Conservation (phyloP, 2,888 invertebrate genomes). For the Tachina lurida region DNA sequence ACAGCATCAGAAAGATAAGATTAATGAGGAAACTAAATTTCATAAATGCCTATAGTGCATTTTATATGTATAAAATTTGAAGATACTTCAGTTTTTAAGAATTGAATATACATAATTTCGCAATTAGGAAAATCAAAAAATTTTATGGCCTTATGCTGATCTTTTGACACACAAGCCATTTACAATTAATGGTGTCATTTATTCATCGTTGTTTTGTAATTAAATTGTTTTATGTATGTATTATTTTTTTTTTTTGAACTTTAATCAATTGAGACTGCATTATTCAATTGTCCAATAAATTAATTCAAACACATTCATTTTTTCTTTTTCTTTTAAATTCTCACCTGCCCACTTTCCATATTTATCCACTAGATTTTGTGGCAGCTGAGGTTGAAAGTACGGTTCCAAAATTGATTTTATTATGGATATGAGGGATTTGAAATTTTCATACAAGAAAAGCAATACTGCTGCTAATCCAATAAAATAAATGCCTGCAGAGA, state of each 20-base stretch:
- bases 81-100: too few species aligned
- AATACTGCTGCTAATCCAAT: conserved; percentile 76
- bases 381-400: conserved; percentile 86
- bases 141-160: not conserved
- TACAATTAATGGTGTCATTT: not conserved
- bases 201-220: not conserved
- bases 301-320: conserved; percentile 2
- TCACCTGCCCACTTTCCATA: conserved; percentile 95
- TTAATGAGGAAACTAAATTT: too few species aligned
- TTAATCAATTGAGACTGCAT: not conserved
- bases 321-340: conserved; percentile 73
- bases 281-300: not conserved
- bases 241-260: not conserved
- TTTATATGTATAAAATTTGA: too few species aligned
- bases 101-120: too few species aligned
- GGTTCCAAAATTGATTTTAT: conserved; percentile 86
- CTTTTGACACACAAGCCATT: not conserved
- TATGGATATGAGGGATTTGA: conserved; percentile 86
- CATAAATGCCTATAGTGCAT: too few species aligned
- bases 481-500: conserved; percentile 76
- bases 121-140: not conserved
- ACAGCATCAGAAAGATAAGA: too few species aligned
- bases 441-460: conserved; percentile 83
- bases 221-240: not conserved
- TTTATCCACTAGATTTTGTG: conserved; percentile 85